Evolutionary conservation across 2,888 invertebrate species (phyloP).

Genomic region (Spilarctia lutea): DNA sequence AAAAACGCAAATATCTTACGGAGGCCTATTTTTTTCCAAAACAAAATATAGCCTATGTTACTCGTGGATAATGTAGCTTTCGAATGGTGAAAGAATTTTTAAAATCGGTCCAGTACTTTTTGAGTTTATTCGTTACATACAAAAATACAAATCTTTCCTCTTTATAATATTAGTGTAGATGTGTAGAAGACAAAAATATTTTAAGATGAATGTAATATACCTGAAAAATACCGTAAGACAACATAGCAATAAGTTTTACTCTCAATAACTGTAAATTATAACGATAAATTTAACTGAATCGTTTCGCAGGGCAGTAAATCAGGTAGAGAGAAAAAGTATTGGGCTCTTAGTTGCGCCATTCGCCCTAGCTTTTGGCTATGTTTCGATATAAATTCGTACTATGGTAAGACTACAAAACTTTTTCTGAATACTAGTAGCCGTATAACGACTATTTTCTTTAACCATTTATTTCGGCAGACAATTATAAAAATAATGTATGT

Average conservation of each 20-base stretch:
- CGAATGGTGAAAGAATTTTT: too few relatives aligned
- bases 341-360: background rate
- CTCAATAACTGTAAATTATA: slow-evolving; percentile 40
- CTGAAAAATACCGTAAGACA: background rate
- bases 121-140: too few relatives aligned
- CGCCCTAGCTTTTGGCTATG: background rate
- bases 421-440: background rate
- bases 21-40: too few relatives aligned
- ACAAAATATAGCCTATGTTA: too few relatives aligned
- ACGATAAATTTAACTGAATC: slow-evolving; percentile 36
- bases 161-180: too few relatives aligned
- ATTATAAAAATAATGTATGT: background rate
- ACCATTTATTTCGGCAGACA: background rate
- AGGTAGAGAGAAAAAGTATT: slow-evolving; percentile 6
- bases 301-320: slow-evolving; percentile 29
- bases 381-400: background rate
- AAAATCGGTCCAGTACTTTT: too few relatives aligned
- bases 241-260: slow-evolving; percentile 17
- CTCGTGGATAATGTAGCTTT: too few relatives aligned
- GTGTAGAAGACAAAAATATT: background rate
- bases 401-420: background rate
- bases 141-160: too few relatives aligned
- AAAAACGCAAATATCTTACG: too few relatives aligned
- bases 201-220: background rate
- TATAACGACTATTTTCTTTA: background rate